Conservation (phyloP, 2,888 invertebrate species). For the Netelia inedita region DNA sequence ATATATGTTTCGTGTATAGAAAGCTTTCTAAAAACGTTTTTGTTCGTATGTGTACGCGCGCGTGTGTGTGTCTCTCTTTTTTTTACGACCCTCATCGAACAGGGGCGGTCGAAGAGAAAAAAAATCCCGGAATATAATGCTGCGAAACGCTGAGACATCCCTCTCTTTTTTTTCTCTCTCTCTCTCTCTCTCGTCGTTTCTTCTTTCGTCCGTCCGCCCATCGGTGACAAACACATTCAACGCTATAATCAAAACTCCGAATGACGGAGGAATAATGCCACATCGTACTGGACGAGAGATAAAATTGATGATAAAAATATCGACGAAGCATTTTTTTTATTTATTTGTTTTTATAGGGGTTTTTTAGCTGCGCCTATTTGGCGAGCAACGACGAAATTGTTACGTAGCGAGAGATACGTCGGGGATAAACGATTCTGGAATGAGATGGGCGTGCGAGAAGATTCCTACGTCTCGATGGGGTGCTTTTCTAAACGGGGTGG, state of each 20-base stretch:
- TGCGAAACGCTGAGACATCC: not conserved
- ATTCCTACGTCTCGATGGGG: constrained; percentile 5
- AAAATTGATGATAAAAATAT: not conserved
- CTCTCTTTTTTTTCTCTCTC: no score
- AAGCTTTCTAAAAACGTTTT: constrained; percentile 18
- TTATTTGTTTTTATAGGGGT: not conserved
- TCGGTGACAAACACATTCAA: not conserved
- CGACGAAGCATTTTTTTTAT: not conserved
- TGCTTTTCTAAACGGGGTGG: constrained; percentile 25
- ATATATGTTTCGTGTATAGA: constrained; percentile 31
- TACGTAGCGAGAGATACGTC: not conserved
- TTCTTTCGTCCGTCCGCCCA: not conserved
- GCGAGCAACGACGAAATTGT: constrained; percentile 8
- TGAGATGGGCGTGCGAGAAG: constrained; percentile 36
- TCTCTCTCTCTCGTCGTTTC: not conserved
- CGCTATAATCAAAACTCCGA: not conserved
- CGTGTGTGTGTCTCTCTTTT: not conserved
- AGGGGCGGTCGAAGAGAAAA: not conserved
- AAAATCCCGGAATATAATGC: not conserved
- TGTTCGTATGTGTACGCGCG: not conserved
- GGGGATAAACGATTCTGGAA: constrained; percentile 34
- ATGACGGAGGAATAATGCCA: not conserved
- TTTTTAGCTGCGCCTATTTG: not conserved
- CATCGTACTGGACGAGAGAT: not conserved
- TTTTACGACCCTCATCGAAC: not conserved